These are phyloP conservation scores for Amblyopsis rosae DNA, from an alignment of 2,113 vertebrate species.

Conservation along the genomic window DNA sequence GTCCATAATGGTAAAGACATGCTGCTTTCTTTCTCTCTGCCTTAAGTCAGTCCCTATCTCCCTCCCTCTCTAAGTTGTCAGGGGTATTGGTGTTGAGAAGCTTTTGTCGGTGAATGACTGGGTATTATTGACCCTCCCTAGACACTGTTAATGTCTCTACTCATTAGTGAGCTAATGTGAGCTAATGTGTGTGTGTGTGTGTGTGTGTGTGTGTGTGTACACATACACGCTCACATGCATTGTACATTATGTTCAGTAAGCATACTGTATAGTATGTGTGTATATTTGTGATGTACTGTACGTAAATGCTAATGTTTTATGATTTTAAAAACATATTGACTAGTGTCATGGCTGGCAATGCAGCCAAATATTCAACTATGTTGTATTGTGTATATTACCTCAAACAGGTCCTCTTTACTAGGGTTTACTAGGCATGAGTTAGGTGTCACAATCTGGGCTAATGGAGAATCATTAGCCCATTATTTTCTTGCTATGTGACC, in stretches of 20 bases:
- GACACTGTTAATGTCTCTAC: slow-evolving; percentile 54
- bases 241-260: background rate
- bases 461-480: too few species aligned
- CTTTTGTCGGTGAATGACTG: slow-evolving; percentile 42
- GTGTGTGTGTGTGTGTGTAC: background rate
- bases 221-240: background rate
- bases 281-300: background rate
- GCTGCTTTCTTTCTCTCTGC: background rate
- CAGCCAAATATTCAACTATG: too few species aligned
- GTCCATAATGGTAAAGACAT: slow-evolving; percentile 41
- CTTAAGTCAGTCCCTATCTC: too few species aligned
- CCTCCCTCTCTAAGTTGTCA: slow-evolving; percentile 29
- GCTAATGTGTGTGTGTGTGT: slow-evolving; percentile 11
- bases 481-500: too few species aligned
- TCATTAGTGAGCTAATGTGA: slow-evolving; percentile 47
- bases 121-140: slow-evolving; percentile 51
- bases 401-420: too few species aligned
- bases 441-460: too few species aligned
- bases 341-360: too few species aligned
- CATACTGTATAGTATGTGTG: slow-evolving; percentile 23
- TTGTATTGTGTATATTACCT: too few species aligned
- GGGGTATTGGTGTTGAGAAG: slow-evolving; percentile 40
- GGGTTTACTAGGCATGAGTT: too few species aligned
- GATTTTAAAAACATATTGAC: background rate
- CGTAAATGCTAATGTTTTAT: slow-evolving; percentile 24